Percentiles rank a stretch among this genome's conserved stretches.
Evolutionary conservation across 2,888 invertebrate species (phyloP).

Genomic region (Leucophenga maculata): DNA sequence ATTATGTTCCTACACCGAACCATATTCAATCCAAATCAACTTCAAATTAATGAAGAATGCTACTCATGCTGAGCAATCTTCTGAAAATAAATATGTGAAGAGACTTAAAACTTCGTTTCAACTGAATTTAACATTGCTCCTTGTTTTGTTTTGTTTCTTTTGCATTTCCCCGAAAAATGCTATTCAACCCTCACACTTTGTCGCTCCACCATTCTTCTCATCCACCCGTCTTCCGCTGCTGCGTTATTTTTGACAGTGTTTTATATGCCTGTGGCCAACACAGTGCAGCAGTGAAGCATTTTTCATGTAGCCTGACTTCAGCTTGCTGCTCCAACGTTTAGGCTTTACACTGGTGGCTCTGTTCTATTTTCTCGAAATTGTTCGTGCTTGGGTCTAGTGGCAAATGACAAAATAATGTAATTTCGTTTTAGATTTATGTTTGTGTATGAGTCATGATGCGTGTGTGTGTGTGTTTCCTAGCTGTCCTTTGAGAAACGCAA

Average conservation of each 20-base stretch:
- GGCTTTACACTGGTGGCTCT: not conserved
- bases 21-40: too few species aligned
- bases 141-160: slow-evolving; percentile 15
- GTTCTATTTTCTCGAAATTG: slow-evolving; percentile 6
- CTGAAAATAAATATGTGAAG: too few species aligned
- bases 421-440: slow-evolving; percentile 59
- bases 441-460: slow-evolving; percentile 52
- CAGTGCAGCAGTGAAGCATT: slow-evolving; percentile 49
- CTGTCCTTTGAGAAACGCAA: slow-evolving; percentile 40
- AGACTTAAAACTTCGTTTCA: too few species aligned
- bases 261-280: slow-evolving; percentile 58
- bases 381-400: not conserved
- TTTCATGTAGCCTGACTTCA: slow-evolving; percentile 15
- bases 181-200: not conserved
- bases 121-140: not conserved
- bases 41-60: too few species aligned
- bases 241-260: slow-evolving; percentile 62
- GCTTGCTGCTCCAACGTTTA: not conserved
- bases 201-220: not conserved
- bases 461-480: slow-evolving; percentile 36
- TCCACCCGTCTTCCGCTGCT: slow-evolving; percentile 33
- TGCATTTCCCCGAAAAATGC: not conserved
- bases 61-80: too few species aligned
- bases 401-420: slow-evolving; percentile 64
- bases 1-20: too few species aligned